Evolutionary conservation across 2,113 vertebrate species (phyloP).

Genomic region (Plotosus lineatus): DNA sequence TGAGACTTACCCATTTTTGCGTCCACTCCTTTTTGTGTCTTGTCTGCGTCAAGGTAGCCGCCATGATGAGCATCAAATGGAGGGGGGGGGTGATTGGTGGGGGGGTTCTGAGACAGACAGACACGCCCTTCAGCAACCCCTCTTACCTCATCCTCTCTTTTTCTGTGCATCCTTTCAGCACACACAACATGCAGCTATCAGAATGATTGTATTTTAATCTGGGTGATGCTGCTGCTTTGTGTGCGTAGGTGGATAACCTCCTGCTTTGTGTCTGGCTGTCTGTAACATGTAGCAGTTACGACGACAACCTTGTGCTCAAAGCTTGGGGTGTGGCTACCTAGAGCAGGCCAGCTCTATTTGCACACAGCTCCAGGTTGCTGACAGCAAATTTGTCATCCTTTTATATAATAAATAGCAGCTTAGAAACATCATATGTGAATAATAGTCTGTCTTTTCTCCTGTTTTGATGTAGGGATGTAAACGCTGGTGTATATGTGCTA

Average conservation of each 20-base stretch:
- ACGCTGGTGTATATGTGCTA: not conserved
- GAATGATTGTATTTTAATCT: not conserved
- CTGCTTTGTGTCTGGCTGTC: conserved; percentile 44
- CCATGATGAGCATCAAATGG: conserved; percentile 23
- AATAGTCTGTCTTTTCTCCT: not conserved
- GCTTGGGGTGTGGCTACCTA: conserved; percentile 53
- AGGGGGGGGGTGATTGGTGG: conserved; percentile 5
- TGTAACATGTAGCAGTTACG: conserved; percentile 19
- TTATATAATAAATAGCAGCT: not conserved
- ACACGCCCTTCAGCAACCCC: conserved; percentile 40
- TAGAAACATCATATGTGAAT: not conserved
- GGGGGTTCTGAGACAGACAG: conserved; percentile 30
- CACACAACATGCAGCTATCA: not conserved
- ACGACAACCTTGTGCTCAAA: not conserved
- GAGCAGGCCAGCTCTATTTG: conserved; percentile 4
- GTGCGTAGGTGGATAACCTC: not conserved
- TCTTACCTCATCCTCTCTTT: conserved; percentile 9
- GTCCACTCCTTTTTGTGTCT: not conserved
- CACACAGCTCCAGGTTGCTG: not conserved
- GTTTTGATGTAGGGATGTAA: not conserved
- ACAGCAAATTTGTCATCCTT: not conserved
- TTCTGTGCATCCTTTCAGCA: conserved; percentile 12
- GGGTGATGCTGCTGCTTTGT: not conserved
- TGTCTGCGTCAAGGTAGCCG: conserved; percentile 29
- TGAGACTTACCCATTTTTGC: not conserved